phyloP scores from a whole-genome alignment of 2,888 invertebrate species.

The Ametastegia equiseti region DNA sequence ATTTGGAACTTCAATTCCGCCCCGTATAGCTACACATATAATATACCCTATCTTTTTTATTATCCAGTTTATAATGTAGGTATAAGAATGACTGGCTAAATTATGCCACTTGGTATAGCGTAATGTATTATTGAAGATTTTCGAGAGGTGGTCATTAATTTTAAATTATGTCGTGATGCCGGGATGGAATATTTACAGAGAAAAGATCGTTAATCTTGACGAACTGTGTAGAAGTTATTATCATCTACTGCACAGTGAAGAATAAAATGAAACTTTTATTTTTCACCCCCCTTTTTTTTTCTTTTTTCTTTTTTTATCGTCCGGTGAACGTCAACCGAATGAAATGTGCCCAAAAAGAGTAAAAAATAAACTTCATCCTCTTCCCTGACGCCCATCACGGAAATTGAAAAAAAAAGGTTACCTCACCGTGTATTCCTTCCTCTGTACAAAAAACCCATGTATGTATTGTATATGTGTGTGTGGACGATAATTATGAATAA shows the following conservation, averaged over 20 bases:
- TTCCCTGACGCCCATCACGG: too few species aligned
- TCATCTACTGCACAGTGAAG: not conserved
- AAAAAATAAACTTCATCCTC: not conserved
- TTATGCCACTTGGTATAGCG: not conserved
- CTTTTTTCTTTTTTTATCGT: not conserved
- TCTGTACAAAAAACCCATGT: too few species aligned
- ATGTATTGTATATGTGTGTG: too few species aligned
- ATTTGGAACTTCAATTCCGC: too few species aligned
- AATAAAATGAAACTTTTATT: not conserved
- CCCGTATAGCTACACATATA: too few species aligned
- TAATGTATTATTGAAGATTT: conserved; percentile 3
- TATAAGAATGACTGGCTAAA: not conserved
- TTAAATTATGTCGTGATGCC: not conserved
- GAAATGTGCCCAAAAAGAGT: not conserved
- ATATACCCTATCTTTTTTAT: not conserved
- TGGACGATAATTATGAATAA: too few species aligned
- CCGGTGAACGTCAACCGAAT: not conserved
- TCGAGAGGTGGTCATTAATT: not conserved
- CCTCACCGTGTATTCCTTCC: too few species aligned
- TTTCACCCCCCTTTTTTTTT: not conserved
- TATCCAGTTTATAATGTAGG: not conserved
- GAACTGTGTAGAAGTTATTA: not conserved
- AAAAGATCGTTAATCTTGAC: conserved; percentile 5
- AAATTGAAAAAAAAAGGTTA: too few species aligned
- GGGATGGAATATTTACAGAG: not conserved